Conservation (phyloP, 2,113 vertebrate genomes). For the Craseonycteris thonglongyai region DNA sequence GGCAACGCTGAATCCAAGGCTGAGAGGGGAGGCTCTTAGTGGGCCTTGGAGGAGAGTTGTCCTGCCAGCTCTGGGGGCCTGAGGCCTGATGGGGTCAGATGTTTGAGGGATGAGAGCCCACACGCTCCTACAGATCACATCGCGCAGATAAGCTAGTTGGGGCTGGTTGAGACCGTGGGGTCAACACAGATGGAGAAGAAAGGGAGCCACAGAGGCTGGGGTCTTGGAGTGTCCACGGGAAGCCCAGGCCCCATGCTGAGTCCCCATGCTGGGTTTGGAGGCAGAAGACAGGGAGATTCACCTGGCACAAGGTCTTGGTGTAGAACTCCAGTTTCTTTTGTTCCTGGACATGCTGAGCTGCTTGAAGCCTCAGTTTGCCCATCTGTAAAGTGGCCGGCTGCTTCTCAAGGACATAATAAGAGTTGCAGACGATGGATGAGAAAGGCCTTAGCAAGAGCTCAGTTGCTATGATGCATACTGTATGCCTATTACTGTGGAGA, state of each 20-base stretch:
- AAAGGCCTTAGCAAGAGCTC: not conserved
- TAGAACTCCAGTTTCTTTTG: not conserved
- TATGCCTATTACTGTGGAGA: not conserved
- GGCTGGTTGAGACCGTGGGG: no score
- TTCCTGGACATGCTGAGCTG: not conserved
- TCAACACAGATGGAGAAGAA: not conserved
- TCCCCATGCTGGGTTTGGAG: not conserved
- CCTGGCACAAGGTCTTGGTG: not conserved
- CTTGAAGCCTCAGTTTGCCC: not conserved
- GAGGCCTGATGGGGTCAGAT: not conserved
- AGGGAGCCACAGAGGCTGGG: not conserved
- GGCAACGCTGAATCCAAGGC: not conserved
- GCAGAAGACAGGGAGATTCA: not conserved
- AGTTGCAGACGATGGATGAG: not conserved
- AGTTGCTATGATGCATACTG: not conserved
- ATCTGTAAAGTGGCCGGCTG: not conserved
- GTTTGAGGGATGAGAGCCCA: not conserved
- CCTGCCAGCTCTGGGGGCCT: not conserved
- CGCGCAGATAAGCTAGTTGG: accelerated
- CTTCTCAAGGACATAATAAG: not conserved
- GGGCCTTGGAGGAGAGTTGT: not conserved
- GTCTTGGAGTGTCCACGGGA: not conserved
- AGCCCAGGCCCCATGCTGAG: not conserved
- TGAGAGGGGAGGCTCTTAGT: not conserved
- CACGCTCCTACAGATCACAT: accelerated